Percentiles rank a stretch among this genome's conserved stretches.
phyloP scores from a whole-genome alignment of 2,113 vertebrate genomes.

The Tragelaphus scriptus region DNA sequence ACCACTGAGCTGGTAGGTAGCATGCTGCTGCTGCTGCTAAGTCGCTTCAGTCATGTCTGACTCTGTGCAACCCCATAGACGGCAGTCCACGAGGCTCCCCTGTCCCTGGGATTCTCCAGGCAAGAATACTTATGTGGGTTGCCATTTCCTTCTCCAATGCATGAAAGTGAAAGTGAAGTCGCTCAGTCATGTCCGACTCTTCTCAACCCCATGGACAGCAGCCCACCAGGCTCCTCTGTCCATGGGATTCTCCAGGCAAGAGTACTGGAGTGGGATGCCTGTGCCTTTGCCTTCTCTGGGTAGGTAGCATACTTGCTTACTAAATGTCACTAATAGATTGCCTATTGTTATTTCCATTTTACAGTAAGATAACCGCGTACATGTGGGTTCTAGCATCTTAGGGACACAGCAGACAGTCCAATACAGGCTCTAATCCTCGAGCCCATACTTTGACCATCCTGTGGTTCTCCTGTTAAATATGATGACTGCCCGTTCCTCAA shows the following conservation, averaged over 20 bases:
- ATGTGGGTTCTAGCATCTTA: background rate
- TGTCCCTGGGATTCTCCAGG: no score
- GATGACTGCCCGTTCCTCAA: background rate
- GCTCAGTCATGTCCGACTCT: fast-evolving
- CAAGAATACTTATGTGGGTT: no score
- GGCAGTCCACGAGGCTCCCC: no score
- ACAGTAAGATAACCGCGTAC: background rate
- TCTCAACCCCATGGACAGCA: no score
- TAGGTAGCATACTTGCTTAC: background rate
- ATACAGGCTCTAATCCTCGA: background rate
- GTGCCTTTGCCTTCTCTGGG: no score
- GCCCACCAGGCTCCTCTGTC: no score
- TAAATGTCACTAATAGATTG: background rate
- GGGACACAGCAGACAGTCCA: background rate
- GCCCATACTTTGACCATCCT: background rate
- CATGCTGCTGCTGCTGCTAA: background rate
- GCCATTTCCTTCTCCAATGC: no score
- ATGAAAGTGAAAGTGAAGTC: no score
- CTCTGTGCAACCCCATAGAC: no score
- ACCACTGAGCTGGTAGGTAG: background rate
- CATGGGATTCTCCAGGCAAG: no score
- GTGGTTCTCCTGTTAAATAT: background rate
- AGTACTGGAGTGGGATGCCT: no score
- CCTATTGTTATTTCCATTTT: background rate
- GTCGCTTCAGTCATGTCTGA: fast-evolving